Percentiles rank a stretch among this genome's conserved stretches.
Evolutionary conservation across 2,113 vertebrate genomes (phyloP).

Genomic region (Myotis davidii): DNA sequence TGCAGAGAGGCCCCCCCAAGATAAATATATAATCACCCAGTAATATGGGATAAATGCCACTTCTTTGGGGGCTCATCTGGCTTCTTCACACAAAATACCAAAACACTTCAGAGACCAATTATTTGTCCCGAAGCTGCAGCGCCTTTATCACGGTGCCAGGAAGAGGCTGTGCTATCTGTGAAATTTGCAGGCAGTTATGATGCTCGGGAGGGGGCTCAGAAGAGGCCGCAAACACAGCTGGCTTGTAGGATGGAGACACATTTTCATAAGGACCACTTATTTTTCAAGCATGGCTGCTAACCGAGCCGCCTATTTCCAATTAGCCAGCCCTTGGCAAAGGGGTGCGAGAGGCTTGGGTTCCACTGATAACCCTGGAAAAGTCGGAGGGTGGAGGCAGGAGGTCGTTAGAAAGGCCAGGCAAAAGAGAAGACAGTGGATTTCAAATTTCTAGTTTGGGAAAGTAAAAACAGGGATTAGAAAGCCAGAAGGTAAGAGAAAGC

Average conservation of each 20-base stretch:
- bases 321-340: not conserved
- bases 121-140: constrained; percentile 31
- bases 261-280: constrained; percentile 57
- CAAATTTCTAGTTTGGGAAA: not conserved
- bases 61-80: constrained; percentile 60
- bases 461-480: not conserved
- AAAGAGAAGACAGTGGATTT: not conserved
- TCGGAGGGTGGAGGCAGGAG: not conserved
- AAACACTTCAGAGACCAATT: constrained; percentile 62
- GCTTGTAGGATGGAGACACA: not conserved
- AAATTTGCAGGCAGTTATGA: constrained; percentile 39
- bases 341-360: not conserved
- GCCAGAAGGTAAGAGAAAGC: not conserved
- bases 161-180: constrained; percentile 50
- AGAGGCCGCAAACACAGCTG: constrained; percentile 47
- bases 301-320: not conserved
- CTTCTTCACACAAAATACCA: constrained; percentile 49
- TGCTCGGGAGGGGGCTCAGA: not conserved
- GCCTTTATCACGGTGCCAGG: constrained; percentile 40
- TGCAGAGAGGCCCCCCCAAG: not conserved
- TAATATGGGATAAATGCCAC: constrained; percentile 22
- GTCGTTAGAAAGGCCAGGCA: not conserved
- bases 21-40: constrained; percentile 56
- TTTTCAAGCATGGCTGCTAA: constrained; percentile 30
- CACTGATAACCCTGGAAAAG: not conserved